These are phyloP conservation scores for Odocoileus virginianus DNA, from an alignment of 2,113 vertebrate species.

Conservation along the genomic window DNA sequence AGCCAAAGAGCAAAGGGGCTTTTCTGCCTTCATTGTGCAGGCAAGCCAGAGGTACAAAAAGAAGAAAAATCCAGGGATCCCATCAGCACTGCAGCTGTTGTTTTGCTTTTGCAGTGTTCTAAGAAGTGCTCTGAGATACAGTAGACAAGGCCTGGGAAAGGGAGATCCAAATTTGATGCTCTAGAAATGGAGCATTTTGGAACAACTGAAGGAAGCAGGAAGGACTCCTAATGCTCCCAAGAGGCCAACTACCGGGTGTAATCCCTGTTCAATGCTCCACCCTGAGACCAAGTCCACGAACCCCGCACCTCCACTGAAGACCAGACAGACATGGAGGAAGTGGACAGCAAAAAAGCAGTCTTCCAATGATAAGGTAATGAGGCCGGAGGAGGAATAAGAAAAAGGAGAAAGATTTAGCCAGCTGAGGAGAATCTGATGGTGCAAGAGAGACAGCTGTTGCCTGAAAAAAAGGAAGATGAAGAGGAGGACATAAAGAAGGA, in stretches of 20 bases:
- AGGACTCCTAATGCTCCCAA: neutral
- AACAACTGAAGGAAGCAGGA: neutral
- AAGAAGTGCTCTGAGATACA: constrained; percentile 85
- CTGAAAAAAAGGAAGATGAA: constrained; percentile 80
- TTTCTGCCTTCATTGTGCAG: constrained; percentile 64
- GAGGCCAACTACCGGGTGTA: neutral
- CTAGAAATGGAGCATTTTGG: neutral
- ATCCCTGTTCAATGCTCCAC: neutral
- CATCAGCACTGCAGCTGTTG: constrained; percentile 79
- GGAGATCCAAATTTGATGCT: neutral
- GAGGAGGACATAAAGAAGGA: constrained; percentile 80
- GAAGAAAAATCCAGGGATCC: constrained; percentile 83
- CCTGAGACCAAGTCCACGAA: neutral
- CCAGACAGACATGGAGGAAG: neutral
- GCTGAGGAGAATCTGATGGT: constrained; percentile 81
- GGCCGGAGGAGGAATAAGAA: neutral
- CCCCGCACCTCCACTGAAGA: neutral
- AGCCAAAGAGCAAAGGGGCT: constrained; percentile 86
- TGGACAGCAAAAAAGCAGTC: neutral
- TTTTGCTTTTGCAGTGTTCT: constrained; percentile 76
- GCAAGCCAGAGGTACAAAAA: constrained; percentile 83
- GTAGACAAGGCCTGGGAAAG: constrained; percentile 66
- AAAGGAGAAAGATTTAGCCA: constrained; percentile 80
- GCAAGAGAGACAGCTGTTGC: constrained; percentile 76
- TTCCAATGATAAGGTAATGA: neutral